phyloP scores from a whole-genome alignment of 2,113 vertebrate species.

The Aldabrachelys gigantea region DNA sequence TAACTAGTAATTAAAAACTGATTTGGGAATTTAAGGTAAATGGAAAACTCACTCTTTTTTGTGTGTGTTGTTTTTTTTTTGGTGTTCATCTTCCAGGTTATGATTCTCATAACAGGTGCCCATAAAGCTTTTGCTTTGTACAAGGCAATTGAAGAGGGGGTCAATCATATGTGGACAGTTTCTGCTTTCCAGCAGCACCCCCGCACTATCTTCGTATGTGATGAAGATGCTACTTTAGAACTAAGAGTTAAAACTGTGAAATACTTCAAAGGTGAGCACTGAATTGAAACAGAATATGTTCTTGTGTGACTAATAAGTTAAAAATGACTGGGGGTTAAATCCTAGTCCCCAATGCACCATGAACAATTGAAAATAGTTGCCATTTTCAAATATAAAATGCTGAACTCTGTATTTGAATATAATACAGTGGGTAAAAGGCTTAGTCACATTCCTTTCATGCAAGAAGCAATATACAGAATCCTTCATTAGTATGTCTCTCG shows the following conservation, averaged over 20 bases:
- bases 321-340: neutral
- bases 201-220: slow-evolving; percentile 85
- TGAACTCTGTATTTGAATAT: slow-evolving; percentile 18
- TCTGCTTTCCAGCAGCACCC: slow-evolving; percentile 89
- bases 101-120: slow-evolving; percentile 89
- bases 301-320: neutral
- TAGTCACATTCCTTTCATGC: neutral
- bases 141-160: slow-evolving; percentile 88
- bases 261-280: slow-evolving; percentile 88
- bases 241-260: slow-evolving; percentile 89
- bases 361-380: neutral
- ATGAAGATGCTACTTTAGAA: slow-evolving; percentile 88
- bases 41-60: neutral
- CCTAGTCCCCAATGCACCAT: neutral
- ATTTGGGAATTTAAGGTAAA: slow-evolving; percentile 39
- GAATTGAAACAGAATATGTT: slow-evolving; percentile 12
- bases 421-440: neutral
- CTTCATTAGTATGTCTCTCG: neutral
- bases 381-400: slow-evolving; percentile 3
- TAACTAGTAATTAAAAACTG: neutral
- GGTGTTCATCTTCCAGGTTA: slow-evolving; percentile 77
- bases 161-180: slow-evolving; percentile 90
- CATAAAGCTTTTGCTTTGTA: slow-evolving; percentile 88
- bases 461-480: neutral
- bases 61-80: neutral